A percentile compares a stretch with the other conserved stretches of the same genome.
phyloP scores from a whole-genome alignment of 1,140 invertebrate species.

The Harlomillsia oculata region DNA sequence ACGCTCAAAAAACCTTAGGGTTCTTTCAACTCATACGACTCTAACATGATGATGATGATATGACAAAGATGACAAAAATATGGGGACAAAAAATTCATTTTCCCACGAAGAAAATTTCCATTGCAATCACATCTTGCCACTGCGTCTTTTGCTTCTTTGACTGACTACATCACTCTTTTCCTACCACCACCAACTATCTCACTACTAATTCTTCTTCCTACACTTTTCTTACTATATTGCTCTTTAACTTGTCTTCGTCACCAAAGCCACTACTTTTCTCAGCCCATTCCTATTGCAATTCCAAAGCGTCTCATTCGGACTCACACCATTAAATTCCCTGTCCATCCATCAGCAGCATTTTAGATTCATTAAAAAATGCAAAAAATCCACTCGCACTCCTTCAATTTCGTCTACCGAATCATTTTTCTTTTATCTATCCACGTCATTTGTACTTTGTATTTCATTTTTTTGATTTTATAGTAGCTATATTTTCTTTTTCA shows the following conservation, averaged over 20 bases:
- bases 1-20: constrained; percentile 10
- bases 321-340: constrained; percentile 9
- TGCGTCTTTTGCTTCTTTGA: too few species aligned
- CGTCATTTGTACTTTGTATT: too few species aligned
- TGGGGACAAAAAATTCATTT: constrained; percentile 36
- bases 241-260: too few species aligned
- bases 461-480: too few species aligned
- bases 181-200: constrained; percentile 10
- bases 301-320: constrained; percentile 7
- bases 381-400: constrained; percentile 17
- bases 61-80: constrained; percentile 36
- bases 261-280: too few species aligned
- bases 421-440: neutral
- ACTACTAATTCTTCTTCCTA: constrained; percentile 10
- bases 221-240: too few species aligned
- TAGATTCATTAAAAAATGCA: constrained; percentile 31
- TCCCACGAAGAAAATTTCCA: constrained; percentile 34
- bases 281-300: too few species aligned
- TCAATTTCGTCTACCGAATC: constrained; percentile 3
- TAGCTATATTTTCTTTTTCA: too few species aligned
- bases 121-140: constrained; percentile 23
- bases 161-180: too few species aligned
- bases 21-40: constrained; percentile 25
- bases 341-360: constrained; percentile 30
- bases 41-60: constrained; percentile 29